These are phyloP conservation scores for Lophius americanus DNA, from an alignment of 2,797 vertebrate genomes.

Conservation along the genomic window DNA sequence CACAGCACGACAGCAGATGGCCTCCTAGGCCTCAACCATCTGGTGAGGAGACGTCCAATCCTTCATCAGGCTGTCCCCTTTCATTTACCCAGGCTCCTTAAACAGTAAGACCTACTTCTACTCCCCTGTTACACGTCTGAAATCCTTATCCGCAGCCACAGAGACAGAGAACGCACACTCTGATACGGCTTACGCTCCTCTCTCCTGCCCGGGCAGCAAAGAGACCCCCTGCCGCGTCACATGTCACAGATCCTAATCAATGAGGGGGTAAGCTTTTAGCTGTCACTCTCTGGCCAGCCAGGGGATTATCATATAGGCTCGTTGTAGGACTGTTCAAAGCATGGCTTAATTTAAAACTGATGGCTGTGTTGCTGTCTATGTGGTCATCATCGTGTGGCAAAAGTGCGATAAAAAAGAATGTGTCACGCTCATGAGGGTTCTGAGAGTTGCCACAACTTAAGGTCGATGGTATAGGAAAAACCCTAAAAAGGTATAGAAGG, in stretches of 20 bases:
- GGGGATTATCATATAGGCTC: constrained; percentile 74
- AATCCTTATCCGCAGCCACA: constrained; percentile 7
- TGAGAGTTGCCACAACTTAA: constrained; percentile 21
- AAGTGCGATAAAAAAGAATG: constrained; percentile 3
- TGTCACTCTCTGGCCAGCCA: constrained; percentile 52
- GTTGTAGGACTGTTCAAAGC: constrained; percentile 54
- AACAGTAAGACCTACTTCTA: constrained; percentile 51
- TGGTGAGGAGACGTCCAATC: constrained; percentile 80
- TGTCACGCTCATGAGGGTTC: constrained; percentile 17
- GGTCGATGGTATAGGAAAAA: constrained; percentile 4
- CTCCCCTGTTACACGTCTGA: constrained; percentile 19
- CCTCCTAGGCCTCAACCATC: constrained; percentile 81
- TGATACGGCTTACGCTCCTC: constrained; percentile 43
- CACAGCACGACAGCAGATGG: constrained; percentile 82
- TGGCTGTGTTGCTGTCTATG: constrained; percentile 45
- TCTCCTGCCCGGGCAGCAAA: constrained; percentile 46
- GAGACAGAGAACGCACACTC: constrained; percentile 24
- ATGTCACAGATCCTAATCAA: constrained; percentile 73
- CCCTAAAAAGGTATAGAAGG: neutral
- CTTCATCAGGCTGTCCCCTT: constrained; percentile 72
- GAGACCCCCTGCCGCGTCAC: constrained; percentile 53
- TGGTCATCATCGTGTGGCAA: constrained; percentile 8
- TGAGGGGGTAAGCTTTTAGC: constrained; percentile 69
- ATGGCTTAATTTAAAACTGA: constrained; percentile 33
- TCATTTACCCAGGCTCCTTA: constrained; percentile 77